Evolutionary conservation across 2,113 vertebrate genomes (phyloP), one percentile per base, ranked within the genome.

Genomic region (Menidia beryllina): DNA sequence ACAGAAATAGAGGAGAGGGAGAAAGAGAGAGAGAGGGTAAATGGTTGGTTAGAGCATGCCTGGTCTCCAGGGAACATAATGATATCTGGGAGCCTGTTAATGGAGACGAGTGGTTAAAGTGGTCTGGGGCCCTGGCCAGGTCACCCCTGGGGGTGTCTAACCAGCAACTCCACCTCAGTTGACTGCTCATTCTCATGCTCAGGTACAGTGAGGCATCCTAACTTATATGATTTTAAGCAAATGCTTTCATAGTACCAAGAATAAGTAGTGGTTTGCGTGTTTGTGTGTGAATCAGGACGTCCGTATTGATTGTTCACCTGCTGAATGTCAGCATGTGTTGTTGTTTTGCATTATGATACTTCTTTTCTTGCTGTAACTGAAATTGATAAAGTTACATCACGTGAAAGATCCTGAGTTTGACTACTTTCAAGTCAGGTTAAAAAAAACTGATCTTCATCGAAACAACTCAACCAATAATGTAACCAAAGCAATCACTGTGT

Each of bases 41-140:
- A 89, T 86, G 86, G 83, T 86, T 88, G 88, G 81, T 90, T 91
- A 84, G 85, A 88, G 86, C 67, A 82, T 30, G 80, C 66, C 71
- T 86, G 84, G 30, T 91, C 88, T 69, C 90, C 15, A n/a, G 80
- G 79, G 88, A 88, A 79, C 82, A 79, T 89, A 83, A 91, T 89
- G 84, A 91, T 90, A 88, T 89, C 82, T 88, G 73, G 80, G 67
- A 84, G 87, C 79, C 83, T 87, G 81, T 86, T 91, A 89, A 91
- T 91, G 88, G 89, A 89, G 86, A 88, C 77, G 74, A 87, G 86
- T 88, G 85, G 86, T 91, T 88, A 84, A 88, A 89, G 87, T 91
- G 87, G 86, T 88, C 85, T 84, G 86, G 83, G 77, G 73, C 83
- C 80, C 65, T 69, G 77, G 72, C 73, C 82, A 78, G 88, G 84